These are phyloP conservation scores for Matsumyia berberina DNA, from an alignment of 2,888 invertebrate species.

Conservation along the genomic window DNA sequence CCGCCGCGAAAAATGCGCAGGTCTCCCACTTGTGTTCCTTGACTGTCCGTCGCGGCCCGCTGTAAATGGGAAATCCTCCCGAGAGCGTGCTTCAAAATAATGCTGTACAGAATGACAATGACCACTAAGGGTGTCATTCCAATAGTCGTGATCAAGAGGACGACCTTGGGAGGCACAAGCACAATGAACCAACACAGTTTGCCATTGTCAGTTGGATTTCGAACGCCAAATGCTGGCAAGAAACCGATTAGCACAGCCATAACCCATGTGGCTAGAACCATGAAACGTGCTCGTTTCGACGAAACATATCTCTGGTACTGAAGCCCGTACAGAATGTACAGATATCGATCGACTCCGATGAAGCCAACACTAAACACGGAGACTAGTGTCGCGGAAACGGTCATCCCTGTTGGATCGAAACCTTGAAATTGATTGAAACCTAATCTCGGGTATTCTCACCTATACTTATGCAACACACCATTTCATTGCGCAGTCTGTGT, in stretches of 20 bases:
- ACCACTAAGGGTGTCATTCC: conserved; percentile 85
- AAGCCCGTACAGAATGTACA: conserved; percentile 88
- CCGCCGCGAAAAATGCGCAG: conserved; percentile 79
- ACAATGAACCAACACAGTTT: conserved; percentile 86
- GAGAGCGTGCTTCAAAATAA: conserved; percentile 86
- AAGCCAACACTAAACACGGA: conserved; percentile 88
- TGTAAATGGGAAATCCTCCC: conserved; percentile 85
- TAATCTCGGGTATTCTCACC: conserved; percentile 79
- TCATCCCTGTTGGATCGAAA: conserved; percentile 84
- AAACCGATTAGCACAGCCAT: conserved; percentile 86
- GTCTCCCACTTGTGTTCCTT: conserved; percentile 81
- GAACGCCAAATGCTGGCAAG: conserved; percentile 87
- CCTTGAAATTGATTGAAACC: not conserved
- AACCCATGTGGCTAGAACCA: conserved; percentile 86
- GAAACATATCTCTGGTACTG: conserved; percentile 87
- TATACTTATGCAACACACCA: conserved; percentile 83
- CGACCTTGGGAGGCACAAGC: conserved; percentile 85
- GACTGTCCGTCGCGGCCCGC: conserved; percentile 81
- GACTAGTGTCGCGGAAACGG: conserved; percentile 87
- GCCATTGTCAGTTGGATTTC: conserved; percentile 85
- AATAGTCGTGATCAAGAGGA: conserved; percentile 86
- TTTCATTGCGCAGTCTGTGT: conserved; percentile 81
- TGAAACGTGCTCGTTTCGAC: conserved; percentile 86
- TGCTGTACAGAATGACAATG: conserved; percentile 85
- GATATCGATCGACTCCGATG: conserved; percentile 87